A percentile compares a stretch with the other conserved stretches of the same genome.
phyloP scores from a whole-genome alignment of 2,888 invertebrate species.

The Leptinotarsa rubiginosa region DNA sequence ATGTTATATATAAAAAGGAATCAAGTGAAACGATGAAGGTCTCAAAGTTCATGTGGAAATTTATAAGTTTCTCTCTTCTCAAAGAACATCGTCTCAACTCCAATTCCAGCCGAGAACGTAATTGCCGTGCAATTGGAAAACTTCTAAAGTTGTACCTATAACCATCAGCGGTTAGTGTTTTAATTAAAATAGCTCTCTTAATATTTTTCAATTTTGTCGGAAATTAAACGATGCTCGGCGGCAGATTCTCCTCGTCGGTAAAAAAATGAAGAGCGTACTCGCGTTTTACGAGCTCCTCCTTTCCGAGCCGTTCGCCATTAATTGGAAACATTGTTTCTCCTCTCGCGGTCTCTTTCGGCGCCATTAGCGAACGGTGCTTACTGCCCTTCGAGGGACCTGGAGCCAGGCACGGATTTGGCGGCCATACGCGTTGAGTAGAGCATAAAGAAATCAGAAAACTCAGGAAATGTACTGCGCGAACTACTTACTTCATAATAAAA shows the following conservation, averaged over 20 bases:
- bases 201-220: constrained; percentile 64
- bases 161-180: constrained; percentile 53
- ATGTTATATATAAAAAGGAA: background rate
- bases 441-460: background rate
- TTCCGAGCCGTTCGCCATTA: constrained; percentile 20
- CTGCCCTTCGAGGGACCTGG: constrained; percentile 7
- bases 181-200: constrained; percentile 65
- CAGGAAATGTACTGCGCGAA: too few relatives aligned
- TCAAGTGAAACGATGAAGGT: background rate
- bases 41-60: constrained; percentile 1
- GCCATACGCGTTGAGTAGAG: background rate
- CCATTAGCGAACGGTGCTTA: constrained; percentile 17
- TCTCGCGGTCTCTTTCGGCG: constrained; percentile 19
- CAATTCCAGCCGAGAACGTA: constrained; percentile 35
- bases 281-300: constrained; percentile 54
- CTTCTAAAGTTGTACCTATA: constrained; percentile 41
- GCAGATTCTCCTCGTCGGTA: constrained; percentile 51
- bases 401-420: background rate
- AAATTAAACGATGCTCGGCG: constrained; percentile 58
- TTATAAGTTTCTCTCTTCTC: constrained; percentile 5
- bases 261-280: constrained; percentile 56
- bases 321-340: constrained; percentile 21
- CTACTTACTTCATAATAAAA: too few relatives aligned
- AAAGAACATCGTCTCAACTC: constrained; percentile 35
- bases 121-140: constrained; percentile 42